Evolutionary conservation across 2,888 invertebrate genomes (phyloP).

Genomic region (Tipula confusa): DNA sequence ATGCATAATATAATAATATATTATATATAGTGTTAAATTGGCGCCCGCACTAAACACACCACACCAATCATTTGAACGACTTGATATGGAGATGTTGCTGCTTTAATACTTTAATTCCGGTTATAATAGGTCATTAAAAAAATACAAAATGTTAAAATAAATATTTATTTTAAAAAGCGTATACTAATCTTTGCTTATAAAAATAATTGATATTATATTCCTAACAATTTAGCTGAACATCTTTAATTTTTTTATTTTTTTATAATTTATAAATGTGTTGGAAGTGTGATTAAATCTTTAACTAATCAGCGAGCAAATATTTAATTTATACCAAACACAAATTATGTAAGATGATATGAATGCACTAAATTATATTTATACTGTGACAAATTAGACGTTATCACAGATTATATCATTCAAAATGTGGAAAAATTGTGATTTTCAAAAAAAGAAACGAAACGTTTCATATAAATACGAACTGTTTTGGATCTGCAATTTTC

Average conservation of each 20-base stretch:
- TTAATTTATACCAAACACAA: background rate
- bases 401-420: background rate
- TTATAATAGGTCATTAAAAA: background rate
- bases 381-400: background rate
- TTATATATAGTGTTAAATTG: background rate
- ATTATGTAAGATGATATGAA: background rate
- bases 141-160: background rate
- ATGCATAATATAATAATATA: no score
- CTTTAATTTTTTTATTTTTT: background rate
- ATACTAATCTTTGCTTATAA: background rate
- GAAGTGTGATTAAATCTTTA: background rate
- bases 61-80: background rate
- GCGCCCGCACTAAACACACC: background rate
- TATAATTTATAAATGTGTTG: background rate
- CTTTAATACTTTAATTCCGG: background rate
- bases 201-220: background rate
- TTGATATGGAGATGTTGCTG: background rate
- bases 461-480: no score
- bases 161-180: background rate
- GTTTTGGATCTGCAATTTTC: background rate
- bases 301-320: conserved; percentile 12
- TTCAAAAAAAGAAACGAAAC: no score
- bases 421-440: no score
- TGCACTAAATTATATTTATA: background rate
- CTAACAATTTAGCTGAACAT: background rate